Conservation (phyloP, 2,888 invertebrate species). For the Andrena minutula region DNA sequence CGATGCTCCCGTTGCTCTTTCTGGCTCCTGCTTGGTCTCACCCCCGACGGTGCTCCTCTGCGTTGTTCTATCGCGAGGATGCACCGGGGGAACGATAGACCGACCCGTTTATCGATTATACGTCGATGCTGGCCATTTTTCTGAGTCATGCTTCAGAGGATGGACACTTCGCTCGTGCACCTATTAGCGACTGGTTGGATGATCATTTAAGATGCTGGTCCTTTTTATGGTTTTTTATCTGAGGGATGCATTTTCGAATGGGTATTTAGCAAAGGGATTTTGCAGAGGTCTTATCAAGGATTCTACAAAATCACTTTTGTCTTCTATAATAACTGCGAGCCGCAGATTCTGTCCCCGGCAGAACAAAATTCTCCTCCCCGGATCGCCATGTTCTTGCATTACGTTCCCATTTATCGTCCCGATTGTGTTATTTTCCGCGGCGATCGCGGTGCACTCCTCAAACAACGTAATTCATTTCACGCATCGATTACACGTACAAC, state of each 20-base stretch:
- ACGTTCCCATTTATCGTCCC: conserved; percentile 26
- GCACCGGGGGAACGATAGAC: conserved; percentile 27
- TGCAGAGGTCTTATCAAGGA: neutral
- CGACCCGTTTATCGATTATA: conserved; percentile 20
- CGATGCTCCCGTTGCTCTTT: conserved; percentile 54
- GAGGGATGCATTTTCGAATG: too few relatives aligned
- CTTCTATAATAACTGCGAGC: neutral
- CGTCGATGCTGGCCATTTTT: neutral
- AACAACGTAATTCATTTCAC: conserved; percentile 55
- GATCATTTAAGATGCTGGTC: too few relatives aligned
- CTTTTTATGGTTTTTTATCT: too few relatives aligned
- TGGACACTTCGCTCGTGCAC: neutral
- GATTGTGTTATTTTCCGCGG: conserved; percentile 34
- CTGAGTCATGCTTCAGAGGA: neutral
- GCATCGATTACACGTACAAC: conserved; percentile 44
- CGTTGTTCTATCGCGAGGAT: conserved; percentile 44
- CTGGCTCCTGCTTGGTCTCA: conserved; percentile 40
- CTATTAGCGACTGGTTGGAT: too few relatives aligned
- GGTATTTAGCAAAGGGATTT: too few relatives aligned
- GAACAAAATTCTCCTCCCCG: neutral
- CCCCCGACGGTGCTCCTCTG: conserved; percentile 24
- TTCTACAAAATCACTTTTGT: neutral
- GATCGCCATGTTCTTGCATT: conserved; percentile 29
- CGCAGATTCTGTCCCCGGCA: neutral
- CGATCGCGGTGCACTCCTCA: conserved; percentile 24